Percentiles rank a stretch among this genome's conserved stretches.
phyloP scores from a whole-genome alignment of 1,140 invertebrate genomes.

The Drosophila mojavensis region DNA sequence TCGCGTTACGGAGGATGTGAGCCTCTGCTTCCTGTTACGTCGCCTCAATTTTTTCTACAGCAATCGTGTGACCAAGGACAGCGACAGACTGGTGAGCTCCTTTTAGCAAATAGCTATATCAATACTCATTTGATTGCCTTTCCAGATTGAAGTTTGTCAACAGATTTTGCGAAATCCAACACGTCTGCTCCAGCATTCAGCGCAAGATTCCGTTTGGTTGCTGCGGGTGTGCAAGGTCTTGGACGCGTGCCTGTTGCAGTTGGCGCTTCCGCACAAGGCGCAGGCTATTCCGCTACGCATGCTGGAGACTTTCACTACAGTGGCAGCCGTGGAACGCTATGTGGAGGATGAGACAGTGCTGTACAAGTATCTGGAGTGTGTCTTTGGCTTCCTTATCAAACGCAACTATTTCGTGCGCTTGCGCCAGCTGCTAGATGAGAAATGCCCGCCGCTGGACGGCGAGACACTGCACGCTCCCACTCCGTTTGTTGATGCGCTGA shows the following conservation, averaged over 20 bases:
- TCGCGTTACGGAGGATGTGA: constrained; percentile 85
- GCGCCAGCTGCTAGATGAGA: constrained; percentile 88
- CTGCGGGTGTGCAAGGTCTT: constrained; percentile 71
- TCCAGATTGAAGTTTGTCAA: constrained; percentile 78
- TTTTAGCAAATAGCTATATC: background rate
- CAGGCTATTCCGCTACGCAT: constrained; percentile 91
- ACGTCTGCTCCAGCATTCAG: constrained; percentile 65
- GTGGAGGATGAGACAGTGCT: constrained; percentile 84
- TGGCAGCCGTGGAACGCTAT: constrained; percentile 85
- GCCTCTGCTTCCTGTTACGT: constrained; percentile 86
- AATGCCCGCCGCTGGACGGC: constrained; percentile 89
- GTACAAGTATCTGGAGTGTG: constrained; percentile 83
- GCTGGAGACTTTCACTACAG: constrained; percentile 90
- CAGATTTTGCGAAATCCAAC: constrained; percentile 67
- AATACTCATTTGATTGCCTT: background rate
- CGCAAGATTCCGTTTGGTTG: constrained; percentile 65
- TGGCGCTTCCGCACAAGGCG: constrained; percentile 70
- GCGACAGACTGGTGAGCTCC: constrained; percentile 88
- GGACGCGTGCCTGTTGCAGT: constrained; percentile 69
- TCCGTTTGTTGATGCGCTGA: constrained; percentile 89
- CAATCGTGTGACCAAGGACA: constrained; percentile 87
- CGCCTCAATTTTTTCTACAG: constrained; percentile 91
- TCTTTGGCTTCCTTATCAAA: constrained; percentile 75
- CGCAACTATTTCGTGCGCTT: constrained; percentile 90
- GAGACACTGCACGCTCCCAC: constrained; percentile 89